Evolutionary conservation across 2,797 vertebrate species (phyloP).

Genomic region (Carduelis carduelis): DNA sequence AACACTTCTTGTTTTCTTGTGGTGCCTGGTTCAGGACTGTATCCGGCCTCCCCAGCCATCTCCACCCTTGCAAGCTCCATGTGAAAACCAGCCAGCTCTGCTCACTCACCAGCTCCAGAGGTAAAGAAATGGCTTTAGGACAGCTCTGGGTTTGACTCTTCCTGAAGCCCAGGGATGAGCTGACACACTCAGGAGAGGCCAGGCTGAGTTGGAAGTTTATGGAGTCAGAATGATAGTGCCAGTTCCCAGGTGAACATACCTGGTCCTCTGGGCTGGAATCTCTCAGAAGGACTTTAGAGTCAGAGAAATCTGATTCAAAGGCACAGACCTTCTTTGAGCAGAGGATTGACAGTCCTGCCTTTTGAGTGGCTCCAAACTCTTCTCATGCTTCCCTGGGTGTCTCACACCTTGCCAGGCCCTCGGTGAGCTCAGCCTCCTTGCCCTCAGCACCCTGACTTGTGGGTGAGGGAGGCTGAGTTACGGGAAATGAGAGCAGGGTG

Average conservation of each 20-base stretch:
- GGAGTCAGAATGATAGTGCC: not conserved
- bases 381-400: not conserved
- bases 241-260: not conserved
- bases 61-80: conserved; percentile 83
- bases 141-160: not conserved
- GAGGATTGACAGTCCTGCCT: not conserved
- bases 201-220: not conserved
- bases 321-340: not conserved
- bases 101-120: conserved; percentile 99
- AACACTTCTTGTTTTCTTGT: conserved; percentile 16
- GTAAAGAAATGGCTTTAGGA: conserved; percentile 65
- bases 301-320: not conserved
- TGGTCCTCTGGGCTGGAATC: not conserved
- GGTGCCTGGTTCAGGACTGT: conserved; percentile 70
- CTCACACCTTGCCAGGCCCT: not conserved
- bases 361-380: not conserved
- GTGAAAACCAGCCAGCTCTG: conserved; percentile 96
- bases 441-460: not conserved
- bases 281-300: not conserved
- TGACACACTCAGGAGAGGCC: not conserved
- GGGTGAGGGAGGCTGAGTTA: not conserved
- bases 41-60: conserved; percentile 77
- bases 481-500: not conserved
- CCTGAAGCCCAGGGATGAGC: not conserved
- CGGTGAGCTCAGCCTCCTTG: not conserved